These are phyloP conservation scores for Macropus fuliginosus DNA, from an alignment of 2,797 vertebrate genomes.

Conservation along the genomic window DNA sequence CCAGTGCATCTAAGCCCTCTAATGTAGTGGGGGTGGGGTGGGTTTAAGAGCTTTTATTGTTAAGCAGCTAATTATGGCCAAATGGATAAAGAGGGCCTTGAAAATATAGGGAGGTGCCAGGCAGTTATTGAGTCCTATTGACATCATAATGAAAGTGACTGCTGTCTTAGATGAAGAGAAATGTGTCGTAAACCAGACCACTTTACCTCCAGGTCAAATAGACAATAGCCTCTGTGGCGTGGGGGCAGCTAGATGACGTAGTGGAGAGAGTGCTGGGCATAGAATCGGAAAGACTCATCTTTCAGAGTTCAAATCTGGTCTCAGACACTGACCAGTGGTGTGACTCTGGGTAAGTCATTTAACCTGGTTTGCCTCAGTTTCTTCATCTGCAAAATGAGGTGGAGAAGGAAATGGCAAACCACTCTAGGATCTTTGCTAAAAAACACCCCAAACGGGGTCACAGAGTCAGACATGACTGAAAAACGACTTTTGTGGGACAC, in stretches of 20 bases:
- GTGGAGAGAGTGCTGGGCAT: background rate
- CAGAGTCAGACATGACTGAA: background rate
- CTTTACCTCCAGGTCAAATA: background rate
- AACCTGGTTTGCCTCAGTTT: background rate
- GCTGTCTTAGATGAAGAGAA: background rate
- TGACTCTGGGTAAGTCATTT: background rate
- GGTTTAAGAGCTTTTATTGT: slow-evolving; percentile 7
- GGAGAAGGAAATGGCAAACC: background rate
- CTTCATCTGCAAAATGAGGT: background rate
- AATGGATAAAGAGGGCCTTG: slow-evolving; percentile 7
- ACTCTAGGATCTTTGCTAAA: background rate
- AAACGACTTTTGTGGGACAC: background rate
- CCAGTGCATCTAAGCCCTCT: background rate
- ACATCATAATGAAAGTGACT: background rate
- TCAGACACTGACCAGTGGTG: background rate
- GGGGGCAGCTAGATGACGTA: background rate
- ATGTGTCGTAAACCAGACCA: slow-evolving; percentile 2
- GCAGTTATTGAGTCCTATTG: background rate
- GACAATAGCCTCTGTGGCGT: background rate
- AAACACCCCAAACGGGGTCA: background rate
- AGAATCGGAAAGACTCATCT: background rate
- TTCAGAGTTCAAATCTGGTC: background rate
- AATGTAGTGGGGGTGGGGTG: background rate
- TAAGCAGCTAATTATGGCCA: background rate
- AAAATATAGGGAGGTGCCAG: background rate